Evolutionary conservation across 2,797 vertebrate species (phyloP), one percentile per base, ranked within the genome.

Genomic region (Xenentodon cancila): DNA sequence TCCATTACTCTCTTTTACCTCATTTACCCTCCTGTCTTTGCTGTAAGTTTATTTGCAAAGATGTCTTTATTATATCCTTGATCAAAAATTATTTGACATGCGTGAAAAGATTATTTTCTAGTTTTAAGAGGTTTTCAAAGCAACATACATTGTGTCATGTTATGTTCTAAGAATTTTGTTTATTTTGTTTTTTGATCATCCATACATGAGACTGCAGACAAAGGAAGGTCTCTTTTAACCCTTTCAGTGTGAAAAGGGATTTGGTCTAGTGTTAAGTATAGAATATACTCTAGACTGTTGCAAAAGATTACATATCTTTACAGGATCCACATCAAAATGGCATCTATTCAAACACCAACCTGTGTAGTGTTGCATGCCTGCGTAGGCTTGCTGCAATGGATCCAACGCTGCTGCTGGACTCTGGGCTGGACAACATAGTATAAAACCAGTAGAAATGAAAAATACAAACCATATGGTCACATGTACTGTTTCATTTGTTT

Each of bases 351-450:
- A 56, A 51, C 55, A 53, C 91, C 65, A 69, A 97, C 96, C 96
- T 92, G 96, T 97, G 62, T 97, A 97, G 87, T 97, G 96, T 79
- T 97, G 96, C 95, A 97, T 96, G 65, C 96, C 96, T 0, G 96
- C 95, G 1, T 97, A 97, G 0, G 96, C 96, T 84, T 97, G 96
- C 81, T 97, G 96, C 57, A 97, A 92, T 8, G 95, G 95, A 77
- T 97, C 96, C 84, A 96, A 84, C 0, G 94, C 92, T 73, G 92
- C 93, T 0, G 92, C 94, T 0, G 96, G 95, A 91, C 95, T 97
- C 90, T 97, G 96, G 77, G 95, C 95, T 97, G 81, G 9, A 74
- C 12, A 73, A 48, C 61, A 51, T 6, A 15, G 2, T 46, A 54
- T 12, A 54, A 65, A 64, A 19, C n/a, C n/a, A 60, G 19, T 30